phyloP scores from a whole-genome alignment of 2,888 invertebrate genomes.

The Parnassius orleans region DNA sequence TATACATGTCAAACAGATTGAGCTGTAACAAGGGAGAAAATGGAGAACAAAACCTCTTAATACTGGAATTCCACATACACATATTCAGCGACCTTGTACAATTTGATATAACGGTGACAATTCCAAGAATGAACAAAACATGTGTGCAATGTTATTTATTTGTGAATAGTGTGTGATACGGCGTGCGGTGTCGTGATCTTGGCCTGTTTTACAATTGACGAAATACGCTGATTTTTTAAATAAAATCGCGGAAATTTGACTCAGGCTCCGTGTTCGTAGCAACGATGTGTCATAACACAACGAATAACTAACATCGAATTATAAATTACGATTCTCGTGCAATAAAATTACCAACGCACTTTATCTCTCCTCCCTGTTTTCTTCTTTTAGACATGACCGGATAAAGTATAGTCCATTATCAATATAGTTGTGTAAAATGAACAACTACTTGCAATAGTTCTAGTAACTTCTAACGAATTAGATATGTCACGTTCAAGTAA shows the following conservation, averaged over 20 bases:
- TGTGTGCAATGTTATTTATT: conserved; percentile 2
- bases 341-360: conserved; percentile 20
- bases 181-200: conserved; percentile 10
- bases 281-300: conserved; percentile 13
- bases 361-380: conserved; percentile 3
- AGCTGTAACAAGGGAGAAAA: conserved; percentile 20
- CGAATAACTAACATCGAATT: conserved; percentile 21
- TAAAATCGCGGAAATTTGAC: conserved; percentile 23
- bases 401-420: too few relatives aligned
- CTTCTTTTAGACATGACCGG: not conserved
- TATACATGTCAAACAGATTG: conserved; percentile 32
- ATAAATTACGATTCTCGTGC: conserved; percentile 14
- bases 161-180: conserved; percentile 1
- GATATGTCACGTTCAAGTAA: conserved; percentile 20
- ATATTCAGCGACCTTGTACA: not conserved
- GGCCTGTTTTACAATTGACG: conserved; percentile 10
- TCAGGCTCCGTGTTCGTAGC: conserved; percentile 6
- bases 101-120: not conserved
- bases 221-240: conserved; percentile 26
- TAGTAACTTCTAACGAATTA: conserved; percentile 5
- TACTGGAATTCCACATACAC: conserved; percentile 1
- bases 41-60: conserved; percentile 7
- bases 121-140: not conserved
- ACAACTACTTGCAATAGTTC: not conserved
- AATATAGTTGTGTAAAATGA: too few relatives aligned